Conservation (phyloP, 2,888 invertebrate genomes). For the Ametastegia equiseti region DNA sequence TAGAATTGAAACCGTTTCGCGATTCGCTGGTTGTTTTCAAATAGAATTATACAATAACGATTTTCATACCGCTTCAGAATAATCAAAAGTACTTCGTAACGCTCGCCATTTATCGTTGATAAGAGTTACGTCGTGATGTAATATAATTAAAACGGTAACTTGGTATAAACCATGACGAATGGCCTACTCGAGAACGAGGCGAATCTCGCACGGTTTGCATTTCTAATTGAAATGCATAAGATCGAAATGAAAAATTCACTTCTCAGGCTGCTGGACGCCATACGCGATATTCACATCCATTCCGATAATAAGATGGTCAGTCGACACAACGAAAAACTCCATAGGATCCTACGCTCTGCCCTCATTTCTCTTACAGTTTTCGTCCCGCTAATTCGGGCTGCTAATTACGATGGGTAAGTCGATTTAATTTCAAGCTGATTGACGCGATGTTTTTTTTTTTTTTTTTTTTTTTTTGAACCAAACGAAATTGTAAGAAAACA, state of each 20-base stretch:
- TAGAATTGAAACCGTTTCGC: not conserved
- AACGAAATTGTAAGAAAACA: not conserved
- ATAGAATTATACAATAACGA: not conserved
- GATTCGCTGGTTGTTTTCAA: not conserved
- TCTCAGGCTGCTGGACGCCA: not conserved
- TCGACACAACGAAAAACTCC: not conserved
- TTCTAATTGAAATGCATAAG: slow-evolving; percentile 20
- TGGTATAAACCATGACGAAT: slow-evolving; percentile 8
- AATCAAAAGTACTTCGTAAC: not conserved
- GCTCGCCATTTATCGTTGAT: not conserved
- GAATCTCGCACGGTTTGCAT: slow-evolving; percentile 1
- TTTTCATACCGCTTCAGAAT: not conserved
- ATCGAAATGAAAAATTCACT: slow-evolving; percentile 1
- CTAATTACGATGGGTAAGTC: slow-evolving; percentile 28
- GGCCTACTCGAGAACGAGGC: not conserved
- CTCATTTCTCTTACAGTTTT: not conserved
- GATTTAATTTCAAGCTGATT: not conserved
- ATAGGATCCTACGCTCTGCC: not conserved
- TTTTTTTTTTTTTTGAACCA: not conserved
- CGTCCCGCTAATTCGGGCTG: slow-evolving; percentile 1
- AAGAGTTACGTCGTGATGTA: not conserved
- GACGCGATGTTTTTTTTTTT: not conserved
- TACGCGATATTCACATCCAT: not conserved
- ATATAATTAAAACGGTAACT: not conserved
- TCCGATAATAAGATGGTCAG: not conserved